Conservation (phyloP, 2,113 vertebrate species). For the Cricetomys ansorgei region DNA sequence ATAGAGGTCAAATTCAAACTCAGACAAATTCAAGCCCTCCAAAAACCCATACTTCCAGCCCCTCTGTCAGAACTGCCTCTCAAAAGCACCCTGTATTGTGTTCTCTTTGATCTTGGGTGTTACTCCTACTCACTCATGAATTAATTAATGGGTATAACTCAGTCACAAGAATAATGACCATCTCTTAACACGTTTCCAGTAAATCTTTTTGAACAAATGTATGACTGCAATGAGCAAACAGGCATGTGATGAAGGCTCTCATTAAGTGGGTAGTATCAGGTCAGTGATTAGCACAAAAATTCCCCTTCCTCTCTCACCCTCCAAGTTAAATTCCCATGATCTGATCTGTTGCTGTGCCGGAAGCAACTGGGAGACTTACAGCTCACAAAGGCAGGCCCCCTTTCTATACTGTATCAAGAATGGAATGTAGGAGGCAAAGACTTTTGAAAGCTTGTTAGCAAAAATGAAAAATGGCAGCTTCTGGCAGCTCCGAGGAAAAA, state of each 20-base stretch:
- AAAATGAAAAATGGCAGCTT: constrained; percentile 73
- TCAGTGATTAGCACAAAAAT: neutral
- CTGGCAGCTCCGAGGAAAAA: constrained; percentile 65
- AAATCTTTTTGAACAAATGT: neutral
- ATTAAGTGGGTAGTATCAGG: neutral
- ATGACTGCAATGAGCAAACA: neutral
- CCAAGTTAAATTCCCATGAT: neutral
- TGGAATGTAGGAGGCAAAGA: constrained; percentile 38
- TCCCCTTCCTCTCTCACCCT: neutral
- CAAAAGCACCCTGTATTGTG: neutral
- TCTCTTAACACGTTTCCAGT: neutral
- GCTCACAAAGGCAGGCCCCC: neutral
- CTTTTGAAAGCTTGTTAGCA: constrained; percentile 29
- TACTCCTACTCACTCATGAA: neutral
- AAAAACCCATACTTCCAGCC: rapidly evolving
- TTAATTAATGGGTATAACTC: neutral
- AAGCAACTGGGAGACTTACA: constrained; percentile 33
- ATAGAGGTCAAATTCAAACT: neutral
- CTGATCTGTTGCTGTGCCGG: neutral
- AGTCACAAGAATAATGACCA: neutral
- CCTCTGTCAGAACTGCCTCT: neutral
- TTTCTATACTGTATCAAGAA: constrained; percentile 4
- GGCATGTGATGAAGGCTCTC: neutral
- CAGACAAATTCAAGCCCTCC: neutral
- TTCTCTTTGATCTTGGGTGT: neutral